Conservation (phyloP, 2,113 vertebrate genomes). For the Lanius collurio region DNA sequence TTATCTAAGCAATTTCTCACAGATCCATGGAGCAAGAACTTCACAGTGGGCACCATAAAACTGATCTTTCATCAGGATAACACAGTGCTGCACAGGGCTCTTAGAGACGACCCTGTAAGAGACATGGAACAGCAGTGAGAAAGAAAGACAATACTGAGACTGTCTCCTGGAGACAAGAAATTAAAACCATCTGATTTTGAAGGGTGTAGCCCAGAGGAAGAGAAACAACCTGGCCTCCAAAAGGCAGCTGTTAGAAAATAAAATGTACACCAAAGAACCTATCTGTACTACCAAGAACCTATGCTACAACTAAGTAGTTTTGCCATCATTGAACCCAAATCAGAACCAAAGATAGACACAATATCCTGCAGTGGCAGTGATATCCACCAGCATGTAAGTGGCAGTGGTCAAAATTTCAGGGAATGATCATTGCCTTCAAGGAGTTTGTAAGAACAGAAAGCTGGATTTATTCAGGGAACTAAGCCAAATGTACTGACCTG, state of each 20-base stretch:
- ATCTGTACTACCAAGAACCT: not conserved
- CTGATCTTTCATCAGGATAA: not conserved
- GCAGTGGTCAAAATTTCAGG: not conserved
- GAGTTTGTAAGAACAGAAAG: not conserved
- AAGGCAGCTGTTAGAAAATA: not conserved
- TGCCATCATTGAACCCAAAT: not conserved
- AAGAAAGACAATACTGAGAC: not conserved
- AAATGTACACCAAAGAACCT: not conserved
- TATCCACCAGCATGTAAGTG: not conserved
- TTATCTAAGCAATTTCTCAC: conserved; percentile 34
- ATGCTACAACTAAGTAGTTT: not conserved
- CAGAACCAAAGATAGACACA: not conserved
- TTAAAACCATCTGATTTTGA: not conserved
- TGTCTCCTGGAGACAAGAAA: not conserved
- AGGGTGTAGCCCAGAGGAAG: not conserved
- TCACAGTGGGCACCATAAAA: conserved; percentile 29
- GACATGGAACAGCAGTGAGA: not conserved
- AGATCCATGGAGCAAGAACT: not conserved
- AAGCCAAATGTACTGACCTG: not conserved
- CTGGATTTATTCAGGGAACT: not conserved
- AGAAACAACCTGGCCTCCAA: not conserved
- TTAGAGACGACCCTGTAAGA: conserved; percentile 11
- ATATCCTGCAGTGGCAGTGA: not conserved
- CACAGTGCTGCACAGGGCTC: conserved; percentile 35
- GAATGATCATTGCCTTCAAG: not conserved